A percentile compares a stretch with the other conserved stretches of the same genome.
These are phyloP conservation scores for Vanessa atalanta DNA, from an alignment of 1,140 invertebrate species.

Conservation along the genomic window DNA sequence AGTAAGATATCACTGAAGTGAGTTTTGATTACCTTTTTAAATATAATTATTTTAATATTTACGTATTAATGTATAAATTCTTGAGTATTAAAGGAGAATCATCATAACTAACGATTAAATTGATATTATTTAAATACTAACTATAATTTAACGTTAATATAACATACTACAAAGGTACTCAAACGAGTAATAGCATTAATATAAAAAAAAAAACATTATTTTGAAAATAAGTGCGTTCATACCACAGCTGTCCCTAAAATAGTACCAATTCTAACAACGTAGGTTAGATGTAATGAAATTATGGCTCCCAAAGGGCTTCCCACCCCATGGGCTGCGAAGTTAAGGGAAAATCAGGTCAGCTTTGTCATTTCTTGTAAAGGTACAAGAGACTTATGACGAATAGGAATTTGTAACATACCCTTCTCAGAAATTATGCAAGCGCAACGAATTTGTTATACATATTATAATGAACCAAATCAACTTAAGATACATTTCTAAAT, in stretches of 20 bases:
- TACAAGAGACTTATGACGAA: conserved; percentile 46
- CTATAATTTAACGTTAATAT: too few species aligned
- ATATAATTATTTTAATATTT: too few species aligned
- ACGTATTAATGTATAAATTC: too few species aligned
- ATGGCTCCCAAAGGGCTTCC: conserved; percentile 38
- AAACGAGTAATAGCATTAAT: neutral
- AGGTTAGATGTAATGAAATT: conserved; percentile 51
- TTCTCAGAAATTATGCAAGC: conserved; percentile 35
- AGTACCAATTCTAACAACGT: conserved; percentile 44
- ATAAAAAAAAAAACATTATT: neutral
- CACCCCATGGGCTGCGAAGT: conserved; percentile 43
- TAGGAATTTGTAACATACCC: conserved; percentile 44
- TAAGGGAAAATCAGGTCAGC: conserved; percentile 49
- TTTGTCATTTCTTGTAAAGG: conserved; percentile 52
- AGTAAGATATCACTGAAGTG: too few species aligned
- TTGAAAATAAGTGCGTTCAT: neutral
- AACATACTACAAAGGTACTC: too few species aligned
- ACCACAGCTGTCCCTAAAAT: conserved; percentile 42
- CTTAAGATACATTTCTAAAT: conserved; percentile 16
- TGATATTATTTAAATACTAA: too few species aligned
- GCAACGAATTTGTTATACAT: conserved; percentile 31
- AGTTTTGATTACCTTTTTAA: too few species aligned
- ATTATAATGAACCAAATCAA: conserved; percentile 26
- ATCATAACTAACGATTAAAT: too few species aligned
- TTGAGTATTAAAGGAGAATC: too few species aligned